phyloP scores from a whole-genome alignment of 2,113 vertebrate species.

The Bagarius yarrelli region DNA sequence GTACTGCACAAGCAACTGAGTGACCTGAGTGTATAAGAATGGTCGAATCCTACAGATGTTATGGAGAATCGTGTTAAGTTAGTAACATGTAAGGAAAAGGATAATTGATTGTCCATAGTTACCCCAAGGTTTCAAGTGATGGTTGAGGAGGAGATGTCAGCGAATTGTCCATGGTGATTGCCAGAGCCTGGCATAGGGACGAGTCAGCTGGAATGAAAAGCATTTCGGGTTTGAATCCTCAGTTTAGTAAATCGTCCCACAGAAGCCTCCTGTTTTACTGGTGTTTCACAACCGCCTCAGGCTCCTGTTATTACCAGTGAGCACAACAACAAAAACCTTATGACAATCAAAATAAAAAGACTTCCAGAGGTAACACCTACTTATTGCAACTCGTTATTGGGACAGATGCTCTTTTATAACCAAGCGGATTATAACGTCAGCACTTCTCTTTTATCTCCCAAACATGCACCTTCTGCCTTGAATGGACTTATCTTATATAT shows the following conservation, averaged over 20 bases:
- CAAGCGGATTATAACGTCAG: not conserved
- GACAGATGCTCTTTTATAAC: conserved; percentile 30
- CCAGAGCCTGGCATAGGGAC: too few species aligned
- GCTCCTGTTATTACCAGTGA: not conserved
- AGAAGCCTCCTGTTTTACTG: conserved; percentile 1
- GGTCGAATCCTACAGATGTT: too few species aligned
- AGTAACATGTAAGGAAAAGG: too few species aligned
- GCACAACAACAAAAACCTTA: conserved; percentile 1
- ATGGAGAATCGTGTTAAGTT: too few species aligned
- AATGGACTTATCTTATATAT: too few species aligned
- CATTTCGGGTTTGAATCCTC: not conserved
- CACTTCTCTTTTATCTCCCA: conserved; percentile 27
- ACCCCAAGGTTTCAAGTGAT: too few species aligned
- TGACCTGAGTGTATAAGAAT: too few species aligned
- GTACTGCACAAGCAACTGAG: too few species aligned
- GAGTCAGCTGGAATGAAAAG: too few species aligned
- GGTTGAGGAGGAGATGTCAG: too few species aligned
- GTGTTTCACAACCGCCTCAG: not conserved
- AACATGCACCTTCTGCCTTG: conserved; percentile 8
- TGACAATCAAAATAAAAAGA: not conserved
- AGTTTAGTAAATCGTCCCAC: not conserved
- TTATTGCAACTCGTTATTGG: not conserved
- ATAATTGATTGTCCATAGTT: too few species aligned
- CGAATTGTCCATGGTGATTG: too few species aligned
- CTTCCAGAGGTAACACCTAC: conserved; percentile 9